These are phyloP conservation scores for Chrysotoxum bicinctum DNA, from an alignment of 2,888 invertebrate species.

Conservation along the genomic window DNA sequence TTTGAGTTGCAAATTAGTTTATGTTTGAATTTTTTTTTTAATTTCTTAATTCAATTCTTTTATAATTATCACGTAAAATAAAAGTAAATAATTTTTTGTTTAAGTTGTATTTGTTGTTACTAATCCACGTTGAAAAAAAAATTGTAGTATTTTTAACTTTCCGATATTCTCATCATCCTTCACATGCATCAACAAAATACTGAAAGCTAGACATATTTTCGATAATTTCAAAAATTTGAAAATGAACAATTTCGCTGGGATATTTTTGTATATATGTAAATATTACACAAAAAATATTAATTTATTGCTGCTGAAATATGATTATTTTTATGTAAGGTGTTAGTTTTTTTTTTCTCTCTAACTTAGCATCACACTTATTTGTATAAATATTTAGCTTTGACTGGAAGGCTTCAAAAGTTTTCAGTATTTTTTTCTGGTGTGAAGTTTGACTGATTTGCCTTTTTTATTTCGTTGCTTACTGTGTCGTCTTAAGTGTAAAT, in stretches of 20 bases:
- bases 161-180: constrained; percentile 51
- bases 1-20: constrained; percentile 78
- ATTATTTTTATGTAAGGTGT: background rate
- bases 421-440: constrained; percentile 67
- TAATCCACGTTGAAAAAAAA: constrained; percentile 39
- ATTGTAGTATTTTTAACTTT: constrained; percentile 4
- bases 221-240: background rate
- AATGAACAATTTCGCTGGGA: background rate
- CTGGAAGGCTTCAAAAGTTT: constrained; percentile 54
- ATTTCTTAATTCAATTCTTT: constrained; percentile 14
- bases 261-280: background rate
- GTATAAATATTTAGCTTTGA: constrained; percentile 12
- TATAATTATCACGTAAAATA: constrained; percentile 5
- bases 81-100: constrained; percentile 10
- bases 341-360: background rate
- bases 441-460: constrained; percentile 56
- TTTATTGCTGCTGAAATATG: constrained; percentile 33
- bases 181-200: constrained; percentile 75
- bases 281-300: background rate
- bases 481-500: constrained; percentile 12
- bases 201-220: constrained; percentile 78
- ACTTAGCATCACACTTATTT: background rate
- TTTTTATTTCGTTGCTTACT: constrained; percentile 35
- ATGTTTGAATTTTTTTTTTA: constrained; percentile 29
- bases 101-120: constrained; percentile 33